phyloP scores from a whole-genome alignment of 2,113 vertebrate species.

The Nycticebus coucang region DNA sequence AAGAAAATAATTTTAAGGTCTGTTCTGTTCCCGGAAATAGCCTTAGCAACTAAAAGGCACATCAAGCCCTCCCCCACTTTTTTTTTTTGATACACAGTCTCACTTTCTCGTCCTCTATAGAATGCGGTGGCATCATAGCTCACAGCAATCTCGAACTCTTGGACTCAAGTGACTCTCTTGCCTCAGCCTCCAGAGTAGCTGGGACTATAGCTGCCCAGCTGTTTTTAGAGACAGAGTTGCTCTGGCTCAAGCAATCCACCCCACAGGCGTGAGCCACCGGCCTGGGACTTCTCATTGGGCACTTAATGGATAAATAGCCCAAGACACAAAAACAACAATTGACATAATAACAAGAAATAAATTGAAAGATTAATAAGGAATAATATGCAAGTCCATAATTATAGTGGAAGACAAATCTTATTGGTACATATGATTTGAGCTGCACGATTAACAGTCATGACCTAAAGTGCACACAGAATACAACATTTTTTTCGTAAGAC shows the following conservation, averaged over 20 bases:
- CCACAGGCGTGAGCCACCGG: too few relatives aligned
- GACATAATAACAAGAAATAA: not conserved
- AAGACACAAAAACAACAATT: not conserved
- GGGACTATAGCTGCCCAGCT: too few relatives aligned
- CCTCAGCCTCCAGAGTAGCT: too few relatives aligned
- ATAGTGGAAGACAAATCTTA: not conserved
- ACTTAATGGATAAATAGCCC: conserved; percentile 13
- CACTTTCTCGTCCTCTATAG: too few relatives aligned
- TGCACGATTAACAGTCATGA: not conserved
- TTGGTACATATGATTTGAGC: not conserved
- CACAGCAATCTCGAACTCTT: too few relatives aligned
- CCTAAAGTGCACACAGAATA: not conserved
- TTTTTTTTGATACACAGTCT: too few relatives aligned
- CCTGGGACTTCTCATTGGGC: too few relatives aligned
- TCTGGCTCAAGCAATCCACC: too few relatives aligned
- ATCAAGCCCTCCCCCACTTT: not conserved
- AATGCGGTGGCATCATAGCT: too few relatives aligned
- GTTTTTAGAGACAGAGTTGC: too few relatives aligned
- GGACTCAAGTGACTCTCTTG: too few relatives aligned
- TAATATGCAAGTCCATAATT: conserved; percentile 12
- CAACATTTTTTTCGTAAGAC: too few relatives aligned
- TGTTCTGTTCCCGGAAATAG: not conserved
- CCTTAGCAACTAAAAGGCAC: not conserved
- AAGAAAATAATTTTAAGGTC: not conserved
- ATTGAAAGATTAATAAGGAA: not conserved